Conservation (phyloP, 2,113 vertebrate species). For the Taurulus bubalis region DNA sequence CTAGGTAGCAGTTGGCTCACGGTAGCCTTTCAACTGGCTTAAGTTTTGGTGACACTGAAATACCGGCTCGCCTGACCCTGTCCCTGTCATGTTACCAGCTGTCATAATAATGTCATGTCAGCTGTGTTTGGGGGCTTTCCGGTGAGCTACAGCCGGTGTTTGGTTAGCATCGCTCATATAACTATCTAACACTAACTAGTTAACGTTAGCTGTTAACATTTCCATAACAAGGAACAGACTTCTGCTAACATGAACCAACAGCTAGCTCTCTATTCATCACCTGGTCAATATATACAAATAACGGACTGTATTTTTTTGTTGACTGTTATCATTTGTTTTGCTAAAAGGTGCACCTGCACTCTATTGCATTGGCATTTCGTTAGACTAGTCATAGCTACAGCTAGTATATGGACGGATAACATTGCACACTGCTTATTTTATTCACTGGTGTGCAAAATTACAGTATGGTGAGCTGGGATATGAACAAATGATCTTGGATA, state of each 20-base stretch:
- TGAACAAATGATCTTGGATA: background rate
- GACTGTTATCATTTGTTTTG: background rate
- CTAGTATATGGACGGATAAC: background rate
- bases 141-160: background rate
- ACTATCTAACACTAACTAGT: background rate
- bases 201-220: background rate
- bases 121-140: slow-evolving; percentile 17
- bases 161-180: background rate
- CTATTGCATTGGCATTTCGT: background rate
- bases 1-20: slow-evolving; percentile 46
- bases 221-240: background rate
- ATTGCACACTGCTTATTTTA: background rate
- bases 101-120: slow-evolving; percentile 27
- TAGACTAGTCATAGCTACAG: background rate
- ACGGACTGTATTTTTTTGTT: background rate
- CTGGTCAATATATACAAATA: slow-evolving; percentile 51
- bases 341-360: background rate
- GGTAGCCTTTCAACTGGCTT: background rate
- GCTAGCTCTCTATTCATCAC: slow-evolving; percentile 27
- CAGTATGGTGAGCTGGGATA: background rate
- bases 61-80: background rate
- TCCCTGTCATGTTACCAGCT: slow-evolving; percentile 13
- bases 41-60: slow-evolving; percentile 18
- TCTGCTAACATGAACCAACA: slow-evolving; percentile 7
- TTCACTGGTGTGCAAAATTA: background rate